Percentiles rank a stretch among this genome's conserved stretches.
Conservation (phyloP, 2,797 vertebrate genomes). For the Notolepis coatsorum region DNA sequence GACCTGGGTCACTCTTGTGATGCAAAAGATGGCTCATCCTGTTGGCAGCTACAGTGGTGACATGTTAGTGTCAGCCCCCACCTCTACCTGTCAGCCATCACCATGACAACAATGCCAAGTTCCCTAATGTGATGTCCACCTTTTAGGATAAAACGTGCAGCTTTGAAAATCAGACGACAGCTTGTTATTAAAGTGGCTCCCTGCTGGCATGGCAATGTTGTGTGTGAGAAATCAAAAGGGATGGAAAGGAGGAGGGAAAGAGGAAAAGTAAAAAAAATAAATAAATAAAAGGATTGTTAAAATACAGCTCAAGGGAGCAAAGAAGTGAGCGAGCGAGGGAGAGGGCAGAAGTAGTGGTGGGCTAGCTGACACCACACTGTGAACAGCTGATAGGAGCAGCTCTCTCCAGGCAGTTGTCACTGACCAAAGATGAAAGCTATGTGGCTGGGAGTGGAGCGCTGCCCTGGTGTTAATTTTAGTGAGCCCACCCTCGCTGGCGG, state of each 20-base stretch:
- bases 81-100: slow-evolving; percentile 7
- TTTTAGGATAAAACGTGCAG: slow-evolving; percentile 55
- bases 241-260: background rate
- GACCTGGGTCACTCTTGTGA: slow-evolving; percentile 17
- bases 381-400: slow-evolving; percentile 81
- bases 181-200: slow-evolving; percentile 67
- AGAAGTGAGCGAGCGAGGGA: background rate
- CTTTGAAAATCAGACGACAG: slow-evolving; percentile 65
- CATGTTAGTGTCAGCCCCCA: slow-evolving; percentile 44
- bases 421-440: slow-evolving; percentile 81
- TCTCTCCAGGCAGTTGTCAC: slow-evolving; percentile 76
- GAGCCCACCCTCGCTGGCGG: slow-evolving; percentile 68
- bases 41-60: slow-evolving; percentile 34
- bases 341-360: slow-evolving; percentile 41
- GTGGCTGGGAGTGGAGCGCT: slow-evolving; percentile 71
- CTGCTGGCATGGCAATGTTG: slow-evolving; percentile 54
- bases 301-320: background rate
- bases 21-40: slow-evolving; percentile 36
- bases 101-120: slow-evolving; percentile 50
- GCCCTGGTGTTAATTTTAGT: slow-evolving; percentile 83
- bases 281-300: background rate
- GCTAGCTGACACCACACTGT: slow-evolving; percentile 68
- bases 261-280: background rate
- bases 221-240: slow-evolving; percentile 15
- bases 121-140: slow-evolving; percentile 60